Evolutionary conservation across 2,888 invertebrate genomes (phyloP).

Genomic region (Eristalis tenax): DNA sequence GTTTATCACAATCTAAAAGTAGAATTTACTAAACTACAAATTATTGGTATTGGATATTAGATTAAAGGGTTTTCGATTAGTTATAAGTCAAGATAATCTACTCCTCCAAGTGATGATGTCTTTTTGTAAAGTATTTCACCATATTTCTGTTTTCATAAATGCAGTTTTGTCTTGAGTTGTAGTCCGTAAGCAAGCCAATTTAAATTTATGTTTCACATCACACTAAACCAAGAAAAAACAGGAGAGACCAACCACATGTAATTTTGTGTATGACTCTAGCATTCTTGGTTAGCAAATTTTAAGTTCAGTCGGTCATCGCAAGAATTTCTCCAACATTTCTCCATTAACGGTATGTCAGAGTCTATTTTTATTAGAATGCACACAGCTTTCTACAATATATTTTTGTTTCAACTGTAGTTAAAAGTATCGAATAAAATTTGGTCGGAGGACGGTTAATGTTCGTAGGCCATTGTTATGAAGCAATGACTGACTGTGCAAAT

Average conservation of each 20-base stretch:
- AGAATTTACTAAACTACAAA: neutral
- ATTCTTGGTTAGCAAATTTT: no score
- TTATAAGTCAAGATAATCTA: neutral
- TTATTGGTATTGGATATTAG: neutral
- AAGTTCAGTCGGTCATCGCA: no score
- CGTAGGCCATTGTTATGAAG: no score
- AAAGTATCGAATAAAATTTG: neutral
- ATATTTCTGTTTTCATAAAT: neutral
- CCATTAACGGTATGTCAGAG: no score
- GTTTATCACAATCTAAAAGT: neutral
- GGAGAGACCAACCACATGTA: no score
- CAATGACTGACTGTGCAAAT: neutral
- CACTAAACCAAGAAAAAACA: no score
- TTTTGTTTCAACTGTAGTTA: neutral
- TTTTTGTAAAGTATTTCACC: neutral
- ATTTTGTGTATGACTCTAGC: no score
- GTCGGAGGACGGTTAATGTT: no score
- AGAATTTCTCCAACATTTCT: no score
- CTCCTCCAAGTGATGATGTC: neutral
- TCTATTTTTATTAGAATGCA: neutral
- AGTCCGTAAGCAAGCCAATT: no score
- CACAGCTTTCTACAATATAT: neutral
- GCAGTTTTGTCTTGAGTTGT: neutral
- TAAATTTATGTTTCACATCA: no score
- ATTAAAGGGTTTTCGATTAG: neutral